A percentile compares a stretch with the other conserved stretches of the same genome.
Evolutionary conservation across 2,888 invertebrate species (phyloP).

Genomic region (Calameuta filiformis): DNA sequence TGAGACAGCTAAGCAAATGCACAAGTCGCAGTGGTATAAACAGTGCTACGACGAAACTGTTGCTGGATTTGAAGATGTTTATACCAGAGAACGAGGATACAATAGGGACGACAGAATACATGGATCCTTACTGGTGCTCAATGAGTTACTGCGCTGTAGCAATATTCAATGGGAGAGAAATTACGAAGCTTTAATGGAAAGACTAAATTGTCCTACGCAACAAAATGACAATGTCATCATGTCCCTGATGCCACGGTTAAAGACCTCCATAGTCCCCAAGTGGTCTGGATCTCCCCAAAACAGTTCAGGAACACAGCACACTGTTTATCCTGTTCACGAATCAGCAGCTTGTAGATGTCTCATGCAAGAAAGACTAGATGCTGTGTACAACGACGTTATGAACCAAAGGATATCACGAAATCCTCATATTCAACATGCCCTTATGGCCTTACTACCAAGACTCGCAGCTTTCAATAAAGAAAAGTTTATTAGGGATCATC

Average conservation of each 20-base stretch:
- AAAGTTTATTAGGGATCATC: conserved; percentile 80
- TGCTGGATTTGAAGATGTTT: conserved; percentile 78
- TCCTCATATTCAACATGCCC: conserved; percentile 85
- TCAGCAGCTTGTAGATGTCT: conserved; percentile 88
- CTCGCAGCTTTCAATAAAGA: conserved; percentile 92
- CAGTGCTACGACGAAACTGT: conserved; percentile 93
- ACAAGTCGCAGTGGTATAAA: conserved; percentile 91
- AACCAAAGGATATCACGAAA: conserved; percentile 81
- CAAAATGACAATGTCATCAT: conserved; percentile 69
- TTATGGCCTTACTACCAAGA: conserved; percentile 89
- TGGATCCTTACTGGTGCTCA: conserved; percentile 90
- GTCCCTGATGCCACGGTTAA: conserved; percentile 71
- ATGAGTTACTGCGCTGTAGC: conserved; percentile 92
- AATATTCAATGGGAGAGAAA: conserved; percentile 89
- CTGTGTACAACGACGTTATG: conserved; percentile 82
- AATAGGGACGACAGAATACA: conserved; percentile 92
- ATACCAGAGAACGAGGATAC: conserved; percentile 79
- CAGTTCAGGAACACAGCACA: conserved; percentile 40
- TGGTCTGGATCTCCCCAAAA: conserved; percentile 47
- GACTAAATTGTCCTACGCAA: conserved; percentile 64
- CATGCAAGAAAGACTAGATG: conserved; percentile 84
- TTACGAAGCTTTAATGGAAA: conserved; percentile 79
- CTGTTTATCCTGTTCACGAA: conserved; percentile 74
- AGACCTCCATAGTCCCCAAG: conserved; percentile 71
- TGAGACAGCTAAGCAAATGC: conserved; percentile 93